Conservation (phyloP, 2,797 vertebrate genomes). For the Ceyx erithaca region DNA sequence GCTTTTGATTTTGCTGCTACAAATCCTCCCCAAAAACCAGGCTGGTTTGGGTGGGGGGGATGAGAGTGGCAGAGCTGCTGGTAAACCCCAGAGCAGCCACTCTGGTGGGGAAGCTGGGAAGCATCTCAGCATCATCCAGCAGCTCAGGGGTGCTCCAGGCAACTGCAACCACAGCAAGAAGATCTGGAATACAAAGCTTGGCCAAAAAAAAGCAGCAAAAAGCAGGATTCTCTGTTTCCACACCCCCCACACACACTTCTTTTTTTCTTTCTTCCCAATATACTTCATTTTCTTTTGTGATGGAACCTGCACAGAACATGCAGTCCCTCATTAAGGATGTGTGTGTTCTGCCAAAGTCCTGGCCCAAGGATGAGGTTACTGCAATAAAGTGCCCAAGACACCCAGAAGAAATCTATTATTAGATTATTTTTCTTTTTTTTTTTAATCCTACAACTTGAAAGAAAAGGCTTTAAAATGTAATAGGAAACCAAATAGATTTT, state of each 20-base stretch:
- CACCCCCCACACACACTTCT: not conserved
- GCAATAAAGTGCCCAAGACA: slow-evolving; percentile 25
- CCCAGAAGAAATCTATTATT: slow-evolving; percentile 28
- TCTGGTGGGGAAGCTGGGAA: slow-evolving; percentile 43
- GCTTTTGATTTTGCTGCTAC: slow-evolving; percentile 13
- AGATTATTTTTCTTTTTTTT: not conserved
- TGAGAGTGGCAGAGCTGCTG: not conserved
- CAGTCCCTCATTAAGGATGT: slow-evolving; percentile 48
- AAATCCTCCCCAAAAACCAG: not conserved
- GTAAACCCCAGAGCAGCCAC: slow-evolving; percentile 36
- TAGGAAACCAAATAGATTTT: not conserved
- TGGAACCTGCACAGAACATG: slow-evolving; percentile 27
- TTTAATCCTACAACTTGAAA: not conserved
- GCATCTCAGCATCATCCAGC: not conserved
- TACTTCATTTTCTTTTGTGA: slow-evolving; percentile 38
- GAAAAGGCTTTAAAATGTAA: not conserved
- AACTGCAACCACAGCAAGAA: slow-evolving; percentile 24
- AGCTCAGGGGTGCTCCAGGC: slow-evolving; percentile 21
- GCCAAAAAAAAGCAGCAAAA: slow-evolving; percentile 31
- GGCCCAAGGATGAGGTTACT: slow-evolving; percentile 30
- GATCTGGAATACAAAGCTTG: not conserved
- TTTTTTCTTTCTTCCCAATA: not conserved
- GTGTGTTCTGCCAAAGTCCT: slow-evolving; percentile 46
- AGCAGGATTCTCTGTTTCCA: not conserved
- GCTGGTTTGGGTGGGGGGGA: not conserved